Evolutionary conservation across 2,888 invertebrate genomes (phyloP).

Genomic region (Dynastes grantii): DNA sequence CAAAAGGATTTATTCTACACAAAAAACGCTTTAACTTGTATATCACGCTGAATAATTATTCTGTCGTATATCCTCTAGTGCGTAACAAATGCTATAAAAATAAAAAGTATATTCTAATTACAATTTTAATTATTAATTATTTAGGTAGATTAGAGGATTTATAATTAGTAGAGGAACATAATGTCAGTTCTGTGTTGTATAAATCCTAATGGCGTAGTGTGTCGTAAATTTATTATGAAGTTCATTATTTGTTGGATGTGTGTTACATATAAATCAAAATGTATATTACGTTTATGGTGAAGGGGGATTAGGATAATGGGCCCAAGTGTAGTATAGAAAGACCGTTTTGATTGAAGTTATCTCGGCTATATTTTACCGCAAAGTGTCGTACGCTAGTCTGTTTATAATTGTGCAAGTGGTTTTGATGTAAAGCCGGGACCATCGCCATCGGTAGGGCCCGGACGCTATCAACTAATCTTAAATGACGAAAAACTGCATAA

Average conservation of each 20-base stretch:
- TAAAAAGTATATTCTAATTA: constrained; percentile 28
- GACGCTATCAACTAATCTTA: constrained; percentile 44
- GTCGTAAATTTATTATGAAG: constrained; percentile 46
- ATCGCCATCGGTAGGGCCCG: constrained; percentile 24
- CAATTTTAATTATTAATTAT: constrained; percentile 14
- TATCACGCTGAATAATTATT: constrained; percentile 9
- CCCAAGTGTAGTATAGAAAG: constrained; percentile 61
- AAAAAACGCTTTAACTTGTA: not conserved
- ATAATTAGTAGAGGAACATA: constrained; percentile 33
- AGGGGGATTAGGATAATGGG: constrained; percentile 65
- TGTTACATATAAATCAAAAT: constrained; percentile 63
- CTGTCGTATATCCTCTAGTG: not conserved
- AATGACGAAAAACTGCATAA: constrained; percentile 43
- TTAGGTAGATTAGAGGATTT: constrained; percentile 40
- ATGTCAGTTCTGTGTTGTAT: constrained; percentile 39
- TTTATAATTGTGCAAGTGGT: constrained; percentile 59
- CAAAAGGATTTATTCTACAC: not conserved
- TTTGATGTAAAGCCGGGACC: constrained; percentile 49
- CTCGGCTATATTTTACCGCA: constrained; percentile 63
- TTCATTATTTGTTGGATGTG: constrained; percentile 45
- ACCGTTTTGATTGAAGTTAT: constrained; percentile 67
- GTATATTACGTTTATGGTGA: constrained; percentile 63
- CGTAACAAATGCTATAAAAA: constrained; percentile 16
- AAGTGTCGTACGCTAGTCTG: constrained; percentile 59
- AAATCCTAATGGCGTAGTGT: constrained; percentile 36